phyloP scores from a whole-genome alignment of 1,140 invertebrate genomes.

The Lasioglossum baleicum region DNA sequence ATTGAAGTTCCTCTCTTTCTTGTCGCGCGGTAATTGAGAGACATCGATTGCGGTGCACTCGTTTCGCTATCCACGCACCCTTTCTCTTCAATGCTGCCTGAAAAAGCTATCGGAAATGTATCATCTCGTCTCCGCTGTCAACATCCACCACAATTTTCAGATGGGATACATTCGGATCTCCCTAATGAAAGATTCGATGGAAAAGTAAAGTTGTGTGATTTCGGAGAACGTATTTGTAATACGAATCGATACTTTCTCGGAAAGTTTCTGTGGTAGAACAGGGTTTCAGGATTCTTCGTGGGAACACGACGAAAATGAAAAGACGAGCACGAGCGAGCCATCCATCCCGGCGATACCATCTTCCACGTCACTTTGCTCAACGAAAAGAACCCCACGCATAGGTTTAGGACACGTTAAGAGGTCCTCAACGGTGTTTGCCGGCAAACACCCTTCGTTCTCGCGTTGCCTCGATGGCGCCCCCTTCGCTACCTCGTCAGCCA shows the following conservation, averaged over 20 bases:
- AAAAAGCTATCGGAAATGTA: background rate
- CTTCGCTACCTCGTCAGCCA: conserved; percentile 52
- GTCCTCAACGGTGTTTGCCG: conserved; percentile 72
- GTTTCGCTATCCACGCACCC: conserved; percentile 32
- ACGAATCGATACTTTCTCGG: too few species aligned
- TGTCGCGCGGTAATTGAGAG: conserved; percentile 59
- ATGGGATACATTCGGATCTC: background rate
- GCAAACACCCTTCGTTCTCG: conserved; percentile 75
- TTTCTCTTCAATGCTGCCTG: too few species aligned
- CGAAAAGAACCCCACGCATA: conserved; percentile 58
- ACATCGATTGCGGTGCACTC: conserved; percentile 55
- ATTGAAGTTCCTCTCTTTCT: conserved; percentile 71
- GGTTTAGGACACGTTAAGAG: conserved; percentile 70
- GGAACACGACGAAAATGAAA: conserved; percentile 28
- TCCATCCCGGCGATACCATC: conserved; percentile 46
- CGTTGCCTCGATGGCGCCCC: conserved; percentile 69
- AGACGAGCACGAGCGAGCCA: conserved; percentile 24
- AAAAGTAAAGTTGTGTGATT: background rate
- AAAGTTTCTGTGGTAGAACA: too few species aligned
- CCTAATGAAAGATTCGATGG: background rate
- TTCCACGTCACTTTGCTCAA: conserved; percentile 53
- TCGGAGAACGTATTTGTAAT: too few species aligned
- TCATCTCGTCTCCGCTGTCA: background rate
- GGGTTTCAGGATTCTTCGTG: background rate
- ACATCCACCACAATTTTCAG: background rate